These are phyloP conservation scores for Drosophila maculinotata DNA, from an alignment of 2,888 invertebrate genomes.

Conservation along the genomic window DNA sequence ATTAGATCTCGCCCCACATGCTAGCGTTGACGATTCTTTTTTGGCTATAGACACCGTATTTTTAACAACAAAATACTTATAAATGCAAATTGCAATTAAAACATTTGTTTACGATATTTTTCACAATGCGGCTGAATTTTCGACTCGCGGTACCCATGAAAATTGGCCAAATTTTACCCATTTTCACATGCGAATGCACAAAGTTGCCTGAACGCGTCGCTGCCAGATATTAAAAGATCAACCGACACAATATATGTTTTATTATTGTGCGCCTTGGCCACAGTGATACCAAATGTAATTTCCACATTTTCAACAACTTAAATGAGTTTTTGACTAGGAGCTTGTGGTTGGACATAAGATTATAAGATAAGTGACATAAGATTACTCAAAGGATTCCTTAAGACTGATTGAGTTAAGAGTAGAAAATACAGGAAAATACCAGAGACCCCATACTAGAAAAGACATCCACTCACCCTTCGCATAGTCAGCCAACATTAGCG, in stretches of 20 bases:
- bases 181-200: not conserved
- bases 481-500: conserved; percentile 1
- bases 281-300: not conserved
- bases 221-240: conserved; percentile 1
- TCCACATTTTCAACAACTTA: no score
- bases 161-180: conserved; percentile 11
- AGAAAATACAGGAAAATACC: not conserved
- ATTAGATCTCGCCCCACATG: conserved; percentile 8
- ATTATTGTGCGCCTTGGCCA: not conserved
- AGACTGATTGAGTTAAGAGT: no score
- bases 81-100: conserved; percentile 65
- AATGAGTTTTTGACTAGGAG: no score
- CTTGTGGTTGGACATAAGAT: no score
- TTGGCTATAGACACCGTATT: conserved; percentile 6
- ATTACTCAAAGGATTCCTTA: no score
- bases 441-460: no score
- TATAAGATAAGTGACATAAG: no score
- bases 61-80: conserved; percentile 25
- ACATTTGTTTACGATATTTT: conserved; percentile 42
- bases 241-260: not conserved
- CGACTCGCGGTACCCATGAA: conserved; percentile 9
- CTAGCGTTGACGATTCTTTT: conserved; percentile 1
- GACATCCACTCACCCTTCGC: conserved; percentile 4
- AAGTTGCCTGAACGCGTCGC: not conserved
- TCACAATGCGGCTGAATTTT: conserved; percentile 34